Evolutionary conservation across 2,113 vertebrate species (phyloP).

Genomic region (Erythrocercus mccallii): DNA sequence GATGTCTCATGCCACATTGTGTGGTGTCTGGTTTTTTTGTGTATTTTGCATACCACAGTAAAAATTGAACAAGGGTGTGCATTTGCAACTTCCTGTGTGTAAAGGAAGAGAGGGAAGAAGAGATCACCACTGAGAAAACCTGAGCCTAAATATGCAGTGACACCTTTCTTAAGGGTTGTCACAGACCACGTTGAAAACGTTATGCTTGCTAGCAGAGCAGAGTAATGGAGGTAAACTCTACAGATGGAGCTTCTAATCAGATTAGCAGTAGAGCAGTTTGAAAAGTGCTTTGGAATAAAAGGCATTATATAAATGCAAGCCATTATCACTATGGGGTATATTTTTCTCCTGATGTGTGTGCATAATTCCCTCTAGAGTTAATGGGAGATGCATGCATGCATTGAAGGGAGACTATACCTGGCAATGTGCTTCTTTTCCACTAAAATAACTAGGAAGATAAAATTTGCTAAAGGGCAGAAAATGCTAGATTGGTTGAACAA

Average conservation of each 20-base stretch:
- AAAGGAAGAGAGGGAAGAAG: background rate
- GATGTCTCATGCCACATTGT: background rate
- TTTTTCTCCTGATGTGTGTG: constrained; percentile 65
- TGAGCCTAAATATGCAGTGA: background rate
- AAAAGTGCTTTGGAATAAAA: constrained; percentile 67
- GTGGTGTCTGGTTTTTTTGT: background rate
- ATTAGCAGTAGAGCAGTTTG: constrained; percentile 65
- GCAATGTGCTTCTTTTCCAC: background rate
- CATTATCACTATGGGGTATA: constrained; percentile 69
- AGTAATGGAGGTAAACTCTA: constrained; percentile 55
- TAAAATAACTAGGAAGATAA: background rate
- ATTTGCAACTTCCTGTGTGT: background rate
- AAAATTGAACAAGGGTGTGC: background rate
- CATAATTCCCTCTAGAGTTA: constrained; percentile 64
- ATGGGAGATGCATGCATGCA: constrained; percentile 48
- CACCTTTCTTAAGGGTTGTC: constrained; percentile 25
- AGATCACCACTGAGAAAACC: background rate
- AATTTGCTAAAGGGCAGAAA: constrained; percentile 1
- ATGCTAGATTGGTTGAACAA: background rate
- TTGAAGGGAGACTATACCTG: constrained; percentile 40
- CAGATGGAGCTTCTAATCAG: constrained; percentile 66
- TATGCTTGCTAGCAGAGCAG: constrained; percentile 13
- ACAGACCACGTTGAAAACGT: constrained; percentile 23
- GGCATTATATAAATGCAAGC: constrained; percentile 63
- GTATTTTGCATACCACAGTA: background rate